These are phyloP conservation scores for Seriola rivoliana DNA, from an alignment of 2,113 vertebrate species.

Conservation along the genomic window DNA sequence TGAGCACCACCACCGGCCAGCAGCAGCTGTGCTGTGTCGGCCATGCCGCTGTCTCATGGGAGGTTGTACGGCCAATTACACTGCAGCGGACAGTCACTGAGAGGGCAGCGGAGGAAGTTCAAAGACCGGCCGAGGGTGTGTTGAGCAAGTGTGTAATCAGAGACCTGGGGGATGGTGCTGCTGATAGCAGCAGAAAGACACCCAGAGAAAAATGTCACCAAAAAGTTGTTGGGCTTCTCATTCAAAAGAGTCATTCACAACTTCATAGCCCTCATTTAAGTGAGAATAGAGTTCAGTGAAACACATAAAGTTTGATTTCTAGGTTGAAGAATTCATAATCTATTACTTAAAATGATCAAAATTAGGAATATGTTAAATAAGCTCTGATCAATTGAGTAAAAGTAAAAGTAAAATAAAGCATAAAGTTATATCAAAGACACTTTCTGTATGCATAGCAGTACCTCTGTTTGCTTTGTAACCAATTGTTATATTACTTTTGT, in stretches of 20 bases:
- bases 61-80: constrained; percentile 54
- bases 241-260: constrained; percentile 2
- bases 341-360: not conserved
- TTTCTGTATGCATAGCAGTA: not conserved
- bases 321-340: not conserved
- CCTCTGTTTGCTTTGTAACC: constrained; percentile 7
- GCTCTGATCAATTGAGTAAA: too few relatives aligned
- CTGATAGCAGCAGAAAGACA: constrained; percentile 45
- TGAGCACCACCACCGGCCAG: constrained; percentile 14
- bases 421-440: not conserved
- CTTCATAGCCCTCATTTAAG: not conserved
- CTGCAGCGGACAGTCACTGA: constrained; percentile 37
- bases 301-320: too few relatives aligned
- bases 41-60: constrained; percentile 23
- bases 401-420: not conserved
- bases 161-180: constrained; percentile 23
- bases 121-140: constrained; percentile 48
- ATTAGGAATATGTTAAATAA: not conserved
- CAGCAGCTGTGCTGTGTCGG: constrained; percentile 40
- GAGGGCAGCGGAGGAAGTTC: constrained; percentile 51
- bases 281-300: not conserved
- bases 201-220: not conserved
- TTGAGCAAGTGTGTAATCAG: constrained; percentile 40
- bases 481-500: not conserved
- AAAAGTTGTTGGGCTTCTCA: not conserved